Conservation (phyloP, 2,797 vertebrate genomes). For the Bufotes viridis region DNA sequence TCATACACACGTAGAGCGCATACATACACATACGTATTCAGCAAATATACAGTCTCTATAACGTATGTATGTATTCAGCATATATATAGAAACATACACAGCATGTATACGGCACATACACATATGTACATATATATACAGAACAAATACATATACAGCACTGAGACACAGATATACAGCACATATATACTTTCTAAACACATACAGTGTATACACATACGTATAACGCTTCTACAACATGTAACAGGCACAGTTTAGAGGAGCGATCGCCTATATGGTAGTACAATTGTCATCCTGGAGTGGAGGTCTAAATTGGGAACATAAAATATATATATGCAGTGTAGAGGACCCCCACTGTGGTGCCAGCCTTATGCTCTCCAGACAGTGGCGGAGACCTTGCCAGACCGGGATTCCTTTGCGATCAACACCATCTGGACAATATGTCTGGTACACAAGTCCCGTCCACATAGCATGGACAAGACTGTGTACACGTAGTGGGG, state of each 20-base stretch:
- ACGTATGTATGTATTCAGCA: not conserved
- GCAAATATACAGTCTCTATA: not conserved
- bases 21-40: not conserved
- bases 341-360: not conserved
- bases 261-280: not conserved
- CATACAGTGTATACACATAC: too few relatives aligned
- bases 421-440: slow-evolving; percentile 10
- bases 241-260: not conserved
- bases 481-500: not conserved
- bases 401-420: slow-evolving; percentile 21
- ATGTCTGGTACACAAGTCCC: not conserved
- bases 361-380: not conserved
- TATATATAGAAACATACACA: not conserved
- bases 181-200: too few relatives aligned
- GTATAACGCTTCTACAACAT: not conserved
- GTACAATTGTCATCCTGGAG: not conserved
- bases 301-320: rapidly evolving
- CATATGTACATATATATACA: not conserved
- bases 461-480: not conserved
- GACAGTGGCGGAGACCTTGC: slow-evolving; percentile 9
- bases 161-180: too few relatives aligned
- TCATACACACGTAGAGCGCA: not conserved
- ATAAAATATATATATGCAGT: not conserved
- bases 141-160: not conserved
- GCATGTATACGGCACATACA: not conserved